Percentiles rank a stretch among this genome's conserved stretches.
Conservation (phyloP, 2,113 vertebrate species). For the Dissostichus mawsoni region DNA sequence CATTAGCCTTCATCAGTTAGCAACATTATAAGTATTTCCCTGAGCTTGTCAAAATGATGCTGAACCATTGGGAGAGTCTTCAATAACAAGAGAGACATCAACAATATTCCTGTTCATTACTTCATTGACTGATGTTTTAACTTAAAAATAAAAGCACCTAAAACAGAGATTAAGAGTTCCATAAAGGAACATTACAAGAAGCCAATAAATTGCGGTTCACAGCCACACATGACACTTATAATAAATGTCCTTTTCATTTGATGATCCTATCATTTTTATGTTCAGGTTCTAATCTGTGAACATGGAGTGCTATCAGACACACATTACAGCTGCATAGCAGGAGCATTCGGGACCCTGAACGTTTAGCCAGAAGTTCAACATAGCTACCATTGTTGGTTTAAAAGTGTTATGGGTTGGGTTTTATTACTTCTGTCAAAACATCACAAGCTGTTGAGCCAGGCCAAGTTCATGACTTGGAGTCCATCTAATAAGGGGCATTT, state of each 20-base stretch:
- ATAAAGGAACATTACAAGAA: not conserved
- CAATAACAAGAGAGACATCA: not conserved
- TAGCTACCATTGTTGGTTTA: slow-evolving; percentile 82
- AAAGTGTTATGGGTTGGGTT: slow-evolving; percentile 82
- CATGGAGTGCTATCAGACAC: slow-evolving; percentile 64
- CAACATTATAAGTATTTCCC: not conserved
- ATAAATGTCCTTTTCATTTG: slow-evolving; percentile 32
- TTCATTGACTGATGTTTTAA: not conserved
- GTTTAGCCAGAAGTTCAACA: slow-evolving; percentile 80
- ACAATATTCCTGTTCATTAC: not conserved
- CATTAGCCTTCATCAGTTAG: not conserved
- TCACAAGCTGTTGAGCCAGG: slow-evolving; percentile 71
- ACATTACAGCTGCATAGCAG: slow-evolving; percentile 73
- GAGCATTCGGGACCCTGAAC: slow-evolving; percentile 60
- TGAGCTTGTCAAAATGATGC: not conserved
- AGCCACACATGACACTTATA: not conserved
- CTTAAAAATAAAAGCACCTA: slow-evolving; percentile 27
- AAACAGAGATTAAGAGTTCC: not conserved
- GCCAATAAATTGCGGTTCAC: not conserved
- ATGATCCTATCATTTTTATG: slow-evolving; percentile 55
- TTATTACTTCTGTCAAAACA: slow-evolving; percentile 86
- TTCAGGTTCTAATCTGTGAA: slow-evolving; percentile 75
- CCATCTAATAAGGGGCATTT: slow-evolving; percentile 64
- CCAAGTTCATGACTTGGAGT: slow-evolving; percentile 70
- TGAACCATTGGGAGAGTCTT: not conserved